Conservation (phyloP, 2,113 vertebrate genomes). For the Suricata suricatta region DNA sequence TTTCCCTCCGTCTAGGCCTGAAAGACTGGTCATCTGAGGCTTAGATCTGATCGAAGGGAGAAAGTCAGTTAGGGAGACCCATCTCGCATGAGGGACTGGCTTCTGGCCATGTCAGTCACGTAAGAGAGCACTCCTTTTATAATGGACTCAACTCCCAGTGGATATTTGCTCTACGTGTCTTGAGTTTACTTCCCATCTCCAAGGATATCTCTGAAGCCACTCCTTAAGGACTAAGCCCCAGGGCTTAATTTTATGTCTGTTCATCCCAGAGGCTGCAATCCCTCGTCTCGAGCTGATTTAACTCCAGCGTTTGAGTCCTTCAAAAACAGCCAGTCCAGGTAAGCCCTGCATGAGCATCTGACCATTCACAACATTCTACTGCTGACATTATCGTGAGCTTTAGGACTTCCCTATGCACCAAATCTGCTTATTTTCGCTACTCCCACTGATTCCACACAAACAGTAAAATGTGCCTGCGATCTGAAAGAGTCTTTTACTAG, state of each 20-base stretch:
- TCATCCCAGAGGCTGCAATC: conserved; percentile 40
- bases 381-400: background rate
- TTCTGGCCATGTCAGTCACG: conserved; percentile 46
- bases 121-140: conserved; percentile 32
- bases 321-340: background rate
- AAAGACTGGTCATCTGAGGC: conserved; percentile 40
- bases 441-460: background rate
- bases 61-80: conserved; percentile 31
- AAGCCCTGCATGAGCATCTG: background rate
- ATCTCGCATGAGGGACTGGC: conserved; percentile 1
- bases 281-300: background rate
- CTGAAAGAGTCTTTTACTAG: background rate
- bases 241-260: conserved; percentile 47
- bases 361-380: background rate
- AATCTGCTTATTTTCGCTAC: background rate
- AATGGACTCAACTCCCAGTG: conserved; percentile 46
- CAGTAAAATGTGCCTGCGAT: background rate
- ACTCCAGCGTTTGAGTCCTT: background rate
- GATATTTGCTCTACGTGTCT: conserved; percentile 57
- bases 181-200: conserved; percentile 62
- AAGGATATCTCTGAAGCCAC: conserved; percentile 51
- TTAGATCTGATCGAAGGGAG: conserved; percentile 15
- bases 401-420: background rate
- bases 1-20: background rate
- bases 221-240: conserved; percentile 33